A percentile compares a stretch with the other conserved stretches of the same genome.
Evolutionary conservation across 2,113 vertebrate species (phyloP).

Genomic region (Nothocercus nigrocapillus): DNA sequence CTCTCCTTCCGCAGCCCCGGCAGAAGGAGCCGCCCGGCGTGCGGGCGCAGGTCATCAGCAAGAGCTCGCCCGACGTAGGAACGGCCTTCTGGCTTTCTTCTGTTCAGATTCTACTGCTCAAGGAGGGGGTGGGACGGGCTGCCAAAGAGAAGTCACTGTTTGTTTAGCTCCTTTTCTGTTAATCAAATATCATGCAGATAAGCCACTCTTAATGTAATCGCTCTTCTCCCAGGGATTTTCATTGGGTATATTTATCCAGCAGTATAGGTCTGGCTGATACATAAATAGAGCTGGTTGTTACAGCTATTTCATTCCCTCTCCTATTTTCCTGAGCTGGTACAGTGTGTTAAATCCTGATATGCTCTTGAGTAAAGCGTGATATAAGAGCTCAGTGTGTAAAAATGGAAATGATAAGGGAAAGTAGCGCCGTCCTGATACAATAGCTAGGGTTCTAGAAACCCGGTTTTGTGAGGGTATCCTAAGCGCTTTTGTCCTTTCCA

Average conservation of each 20-base stretch:
- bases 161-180: conserved; percentile 50
- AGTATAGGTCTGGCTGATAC: conserved; percentile 37
- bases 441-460: not conserved
- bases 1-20: not conserved
- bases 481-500: not conserved
- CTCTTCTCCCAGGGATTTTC: conserved; percentile 47
- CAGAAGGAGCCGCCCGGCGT: fast-evolving
- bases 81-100: not conserved
- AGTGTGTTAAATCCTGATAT: not conserved
- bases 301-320: conserved; percentile 11
- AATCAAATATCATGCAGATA: conserved; percentile 61
- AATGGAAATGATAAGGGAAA: not conserved
- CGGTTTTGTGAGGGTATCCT: not conserved
- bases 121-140: not conserved
- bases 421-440: not conserved
- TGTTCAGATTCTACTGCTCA: not conserved
- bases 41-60: fast-evolving
- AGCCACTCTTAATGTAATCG: not conserved
- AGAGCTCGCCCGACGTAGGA: not conserved
- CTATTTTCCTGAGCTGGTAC: conserved; percentile 19
- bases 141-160: conserved; percentile 24
- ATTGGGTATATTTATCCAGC: conserved; percentile 34
- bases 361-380: not conserved
- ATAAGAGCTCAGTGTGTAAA: conserved; percentile 15
- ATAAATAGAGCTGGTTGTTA: conserved; percentile 42